Conservation (phyloP, 1,140 invertebrate species). For the Solenopsis invicta region DNA sequence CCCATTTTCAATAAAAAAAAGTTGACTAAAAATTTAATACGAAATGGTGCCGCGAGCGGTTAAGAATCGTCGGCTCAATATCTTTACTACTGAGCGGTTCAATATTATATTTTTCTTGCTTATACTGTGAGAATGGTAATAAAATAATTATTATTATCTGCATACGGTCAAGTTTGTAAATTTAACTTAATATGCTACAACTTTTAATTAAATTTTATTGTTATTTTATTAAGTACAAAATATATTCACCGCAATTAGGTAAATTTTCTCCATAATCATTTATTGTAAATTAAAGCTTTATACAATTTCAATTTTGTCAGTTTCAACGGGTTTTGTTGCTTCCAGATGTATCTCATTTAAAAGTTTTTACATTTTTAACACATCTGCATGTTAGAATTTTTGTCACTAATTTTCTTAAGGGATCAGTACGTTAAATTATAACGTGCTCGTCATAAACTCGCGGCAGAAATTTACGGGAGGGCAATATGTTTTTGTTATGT, state of each 20-base stretch:
- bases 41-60: neutral
- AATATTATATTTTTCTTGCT: neutral
- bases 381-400: neutral
- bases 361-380: slow-evolving; percentile 15
- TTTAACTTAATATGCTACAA: neutral
- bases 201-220: neutral
- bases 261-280: neutral
- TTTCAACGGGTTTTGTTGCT: neutral
- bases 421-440: neutral
- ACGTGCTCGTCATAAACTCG: neutral
- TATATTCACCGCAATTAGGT: neutral
- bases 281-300: neutral
- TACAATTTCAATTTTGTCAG: neutral
- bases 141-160: neutral
- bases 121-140: neutral
- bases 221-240: neutral
- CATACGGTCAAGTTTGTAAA: neutral
- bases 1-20: neutral
- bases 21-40: neutral
- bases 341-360: neutral
- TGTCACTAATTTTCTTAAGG: neutral
- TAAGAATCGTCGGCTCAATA: slow-evolving; percentile 3
- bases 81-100: slow-evolving; percentile 3
- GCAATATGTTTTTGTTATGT: slow-evolving; percentile 31
- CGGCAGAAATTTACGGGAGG: neutral